Base-by-base conservation (phyloP, 2,888 invertebrate species). In the Nephrocerus scutellatus region DNA sequence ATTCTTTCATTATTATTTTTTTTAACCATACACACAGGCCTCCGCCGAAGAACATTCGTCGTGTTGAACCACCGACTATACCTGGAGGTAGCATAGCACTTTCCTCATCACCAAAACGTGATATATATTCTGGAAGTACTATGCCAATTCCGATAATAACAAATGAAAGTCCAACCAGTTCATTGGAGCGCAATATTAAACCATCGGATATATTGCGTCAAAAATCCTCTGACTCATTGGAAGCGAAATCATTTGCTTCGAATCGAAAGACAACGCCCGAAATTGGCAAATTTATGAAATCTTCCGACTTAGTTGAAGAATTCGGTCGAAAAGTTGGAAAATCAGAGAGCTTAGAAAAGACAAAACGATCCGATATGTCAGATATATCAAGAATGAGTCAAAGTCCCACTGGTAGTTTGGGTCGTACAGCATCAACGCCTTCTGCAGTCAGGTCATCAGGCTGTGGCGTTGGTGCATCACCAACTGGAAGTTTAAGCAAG, bases 21-120 rank as follows among this genome's bases (percentile, higher is more conserved):
- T 38, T 4, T 51, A n/a, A n/a, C n/a, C n/a, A n/a, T n/a, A n/a
- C n/a, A n/a, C 51, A 6, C 50, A 78, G 77, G 56, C 78, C 78
- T 41, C 79, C 78, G 59, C 79, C 79, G 49, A 78, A 78, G 70
- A 73, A 74, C 59, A 74, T 77, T 59, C 70, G 77, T 30, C 75
- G 75, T 31, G 77, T 78, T 13, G 78, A 77, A 52, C 70, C 74
- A 19, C 75, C 74, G 13, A 61, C 73, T 37, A 65, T 72, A 32
- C 70, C 68, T 31, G 54, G 51, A 42, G 47, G 46, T 6, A 59
- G 53, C 28, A 51, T 57, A 37, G 45, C 39, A 26, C 49, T 64
- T 36, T 63, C 63, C 3, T 61, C 66, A 20, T 64, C 64, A 19
- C 63, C 68, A 18, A 66, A 66, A 52, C 59, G 63, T 34, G 68